Base-by-base conservation (phyloP, 2,888 invertebrate genomes). In the Automeris io region DNA sequence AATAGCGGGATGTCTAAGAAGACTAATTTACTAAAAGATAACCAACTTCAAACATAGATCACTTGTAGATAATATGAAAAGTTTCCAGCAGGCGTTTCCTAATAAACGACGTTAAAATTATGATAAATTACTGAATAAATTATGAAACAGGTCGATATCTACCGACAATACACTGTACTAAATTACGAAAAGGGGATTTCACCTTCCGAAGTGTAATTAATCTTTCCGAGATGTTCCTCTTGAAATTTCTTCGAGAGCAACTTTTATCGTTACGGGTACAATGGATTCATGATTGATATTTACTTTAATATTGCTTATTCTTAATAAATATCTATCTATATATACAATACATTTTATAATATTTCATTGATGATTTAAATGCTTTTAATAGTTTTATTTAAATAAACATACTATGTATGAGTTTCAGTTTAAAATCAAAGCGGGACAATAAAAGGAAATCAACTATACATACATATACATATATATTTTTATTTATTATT, bases 61-160 rank as follows among this genome's bases (percentile, higher is more conserved):
- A 49, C 50, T 46, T 41, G 43, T 29, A 36, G 21, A 19, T 21
- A 11, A 29, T 38, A 37, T 37, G 37, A 25, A 36, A 41, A 43
- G 41, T 47, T 36, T 51, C 44, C 45, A 46, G 40, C 29, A 39
- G 43, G 37, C 33, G 36, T 43, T 42, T 39, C 39, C 32, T 46
- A 40, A 63, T 46, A 57, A 59, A 59, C 51, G 46, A 58, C 47
- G 42, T 26, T 40, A 18, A 47, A 55, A 61, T 54, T 50, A 51
- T 49, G 53, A 55, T 47, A 51, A 49, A 53, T 48, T 49, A 46
- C 45, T 33, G 26, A 45, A 43, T 41, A 48, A 49, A 47, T 51
- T 49, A 46, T 44, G 35, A 46, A 49, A 47, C 45, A 45, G 39
- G 44, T 45, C 41, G 43, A 41, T 46, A 43, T 48, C 11, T 43